Conservation (phyloP, 1,140 invertebrate genomes). For the Procambarus virginalis region DNA sequence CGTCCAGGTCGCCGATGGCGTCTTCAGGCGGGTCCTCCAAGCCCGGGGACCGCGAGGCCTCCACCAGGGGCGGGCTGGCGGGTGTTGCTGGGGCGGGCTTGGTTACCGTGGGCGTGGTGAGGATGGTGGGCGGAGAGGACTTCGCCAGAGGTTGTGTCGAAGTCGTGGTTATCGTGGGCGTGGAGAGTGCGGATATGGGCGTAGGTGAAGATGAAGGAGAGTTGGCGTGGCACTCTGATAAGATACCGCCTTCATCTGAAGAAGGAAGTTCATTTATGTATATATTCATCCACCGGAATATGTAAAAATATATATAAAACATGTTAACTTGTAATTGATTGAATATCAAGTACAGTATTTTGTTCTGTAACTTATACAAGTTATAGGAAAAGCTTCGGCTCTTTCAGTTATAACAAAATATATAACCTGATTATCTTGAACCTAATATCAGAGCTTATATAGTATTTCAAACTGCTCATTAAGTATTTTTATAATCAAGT, state of each 20-base stretch:
- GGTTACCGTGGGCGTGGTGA: constrained; percentile 27
- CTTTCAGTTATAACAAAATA: too few species aligned
- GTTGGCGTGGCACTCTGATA: not conserved
- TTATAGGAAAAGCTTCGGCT: too few species aligned
- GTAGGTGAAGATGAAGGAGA: not conserved
- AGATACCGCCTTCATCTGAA: not conserved
- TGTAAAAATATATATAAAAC: too few species aligned
- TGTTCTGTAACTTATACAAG: too few species aligned
- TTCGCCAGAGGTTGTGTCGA: not conserved
- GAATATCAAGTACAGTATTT: too few species aligned
- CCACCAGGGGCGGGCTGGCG: not conserved
- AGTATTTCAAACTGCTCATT: too few species aligned
- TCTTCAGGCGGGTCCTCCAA: constrained; percentile 25
- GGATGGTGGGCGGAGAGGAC: constrained; percentile 18
- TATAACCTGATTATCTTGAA: too few species aligned
- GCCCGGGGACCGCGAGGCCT: constrained; percentile 18
- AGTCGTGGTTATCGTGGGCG: not conserved
- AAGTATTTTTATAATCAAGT: too few species aligned
- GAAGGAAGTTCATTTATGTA: not conserved
- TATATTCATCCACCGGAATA: not conserved
- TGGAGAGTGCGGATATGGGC: not conserved
- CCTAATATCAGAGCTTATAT: too few species aligned
- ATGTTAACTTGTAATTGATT: too few species aligned
- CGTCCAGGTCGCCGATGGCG: not conserved
- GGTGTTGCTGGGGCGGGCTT: constrained; percentile 11